Evolutionary conservation across 92 coral and sea anemone species (phyloP), one percentile per base, ranked within the genome.

Genomic region (Ricordea florida): DNA sequence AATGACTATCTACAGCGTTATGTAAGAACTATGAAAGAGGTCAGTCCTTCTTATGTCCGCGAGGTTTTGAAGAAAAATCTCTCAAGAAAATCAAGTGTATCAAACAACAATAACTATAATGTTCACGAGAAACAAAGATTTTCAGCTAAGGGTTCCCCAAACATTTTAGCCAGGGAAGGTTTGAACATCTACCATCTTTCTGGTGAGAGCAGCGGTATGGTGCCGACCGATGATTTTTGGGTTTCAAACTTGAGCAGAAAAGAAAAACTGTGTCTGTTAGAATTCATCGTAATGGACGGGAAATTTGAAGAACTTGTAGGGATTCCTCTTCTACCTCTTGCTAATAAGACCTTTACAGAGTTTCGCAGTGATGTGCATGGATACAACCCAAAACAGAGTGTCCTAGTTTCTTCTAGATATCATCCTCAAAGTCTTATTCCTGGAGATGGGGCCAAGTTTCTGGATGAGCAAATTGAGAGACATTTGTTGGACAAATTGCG

Each of bases 321-420:
- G 3, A 82, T 94, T 44, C 94, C 98, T 13, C 71, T 94, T 59
- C 90, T 94, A 0, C 98, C 98, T 7, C 85, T 94, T 18, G 94
- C 98, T 24, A 61, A 89, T 44, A 80, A 73, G 44, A 62, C 91
- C 1, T 94, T 94, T 46, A 48, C 71, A 31, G 71, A 66, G 58
- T 94, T 94, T 51, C 74, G 66, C 27, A 55, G 81, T 5, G 84
- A 91, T 53, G 69, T 66, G 24, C 74, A 62, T 27, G 83, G 66
- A 9, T 34, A 83, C 10, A 52, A 71, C 26, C 89, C 97, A 10
- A 67, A 65, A 28, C 23, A 60, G 18, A 87, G 89, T 9, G 72
- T 94, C 4, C 72, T 88, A 57, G 82, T 94, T 28, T 77, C 94
- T 10, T 80, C 85, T 36, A 85, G 87, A 48, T 18, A 58, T 13